Evolutionary conservation across 1,140 invertebrate species (phyloP).

Genomic region (Drosophila bipectinata): DNA sequence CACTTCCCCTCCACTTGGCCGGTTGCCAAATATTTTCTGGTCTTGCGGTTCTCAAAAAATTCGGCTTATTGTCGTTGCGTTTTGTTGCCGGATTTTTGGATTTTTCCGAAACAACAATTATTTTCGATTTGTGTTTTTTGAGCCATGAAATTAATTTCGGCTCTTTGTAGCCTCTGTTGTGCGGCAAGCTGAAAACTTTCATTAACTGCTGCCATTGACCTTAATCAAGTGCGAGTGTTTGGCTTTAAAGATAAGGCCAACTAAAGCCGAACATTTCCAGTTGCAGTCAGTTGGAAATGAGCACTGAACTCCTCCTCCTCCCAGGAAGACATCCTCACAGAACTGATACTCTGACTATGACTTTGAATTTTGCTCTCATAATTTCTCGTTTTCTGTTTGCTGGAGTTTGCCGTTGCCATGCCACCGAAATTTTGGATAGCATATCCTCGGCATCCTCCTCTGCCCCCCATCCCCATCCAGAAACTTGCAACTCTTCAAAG

Average conservation of each 20-base stretch:
- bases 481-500: slow-evolving; percentile 20
- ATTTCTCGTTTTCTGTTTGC: slow-evolving; percentile 14
- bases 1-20: slow-evolving; percentile 35
- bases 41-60: slow-evolving; percentile 39
- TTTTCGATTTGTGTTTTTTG: slow-evolving; percentile 67
- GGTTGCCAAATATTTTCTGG: slow-evolving; percentile 16
- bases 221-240: slow-evolving; percentile 41
- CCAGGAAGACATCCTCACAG: slow-evolving; percentile 3
- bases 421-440: neutral
- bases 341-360: neutral
- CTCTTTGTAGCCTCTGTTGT: slow-evolving; percentile 35
- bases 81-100: slow-evolving; percentile 25
- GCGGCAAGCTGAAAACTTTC: slow-evolving; percentile 39
- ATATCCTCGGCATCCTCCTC: no score
- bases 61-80: slow-evolving; percentile 36
- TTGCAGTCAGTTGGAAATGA: slow-evolving; percentile 31
- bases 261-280: neutral
- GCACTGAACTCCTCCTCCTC: slow-evolving; percentile 20
- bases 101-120: slow-evolving; percentile 62
- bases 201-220: slow-evolving; percentile 53
- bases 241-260: neutral
- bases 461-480: neutral
- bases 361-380: slow-evolving; percentile 29
- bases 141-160: slow-evolving; percentile 77
- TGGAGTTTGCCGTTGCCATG: slow-evolving; percentile 27